These are phyloP conservation scores for Nemotelus nigrinus DNA, from an alignment of 2,888 invertebrate genomes.

Conservation along the genomic window DNA sequence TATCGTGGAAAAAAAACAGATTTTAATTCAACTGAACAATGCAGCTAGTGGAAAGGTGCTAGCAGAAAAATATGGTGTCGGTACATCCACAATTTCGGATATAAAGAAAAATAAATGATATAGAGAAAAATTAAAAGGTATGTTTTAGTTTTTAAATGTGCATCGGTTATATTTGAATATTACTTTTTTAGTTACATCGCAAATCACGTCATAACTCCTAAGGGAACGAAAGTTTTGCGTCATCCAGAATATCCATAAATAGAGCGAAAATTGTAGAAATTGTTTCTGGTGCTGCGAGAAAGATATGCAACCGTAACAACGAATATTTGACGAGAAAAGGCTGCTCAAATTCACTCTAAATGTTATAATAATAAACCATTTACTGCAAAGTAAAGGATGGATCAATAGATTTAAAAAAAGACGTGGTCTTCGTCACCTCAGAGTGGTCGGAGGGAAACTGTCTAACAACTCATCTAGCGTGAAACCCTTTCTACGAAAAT, in stretches of 20 bases:
- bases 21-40: constrained; percentile 11
- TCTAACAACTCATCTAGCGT: neutral
- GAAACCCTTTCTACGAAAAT: neutral
- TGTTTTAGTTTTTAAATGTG: constrained; percentile 19
- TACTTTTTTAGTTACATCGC: constrained; percentile 24
- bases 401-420: constrained; percentile 15
- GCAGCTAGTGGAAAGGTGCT: constrained; percentile 13
- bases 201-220: constrained; percentile 1
- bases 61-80: constrained; percentile 24
- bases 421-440: constrained; percentile 15
- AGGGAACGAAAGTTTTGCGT: constrained; percentile 12
- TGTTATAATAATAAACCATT: constrained; percentile 28
- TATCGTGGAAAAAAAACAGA: constrained; percentile 1
- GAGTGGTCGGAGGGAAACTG: constrained; percentile 4
- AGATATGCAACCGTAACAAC: constrained; percentile 14
- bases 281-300: constrained; percentile 1
- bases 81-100: constrained; percentile 18
- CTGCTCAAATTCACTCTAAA: constrained; percentile 22
- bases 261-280: constrained; percentile 12
- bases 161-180: constrained; percentile 17
- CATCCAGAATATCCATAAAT: constrained; percentile 10
- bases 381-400: constrained; percentile 7
- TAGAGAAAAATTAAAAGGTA: constrained; percentile 10
- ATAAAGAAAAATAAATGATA: constrained; percentile 3
- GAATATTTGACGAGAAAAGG: constrained; percentile 18